Evolutionary conservation across 2,113 vertebrate species (phyloP).

Genomic region (Pteropus alecto): DNA sequence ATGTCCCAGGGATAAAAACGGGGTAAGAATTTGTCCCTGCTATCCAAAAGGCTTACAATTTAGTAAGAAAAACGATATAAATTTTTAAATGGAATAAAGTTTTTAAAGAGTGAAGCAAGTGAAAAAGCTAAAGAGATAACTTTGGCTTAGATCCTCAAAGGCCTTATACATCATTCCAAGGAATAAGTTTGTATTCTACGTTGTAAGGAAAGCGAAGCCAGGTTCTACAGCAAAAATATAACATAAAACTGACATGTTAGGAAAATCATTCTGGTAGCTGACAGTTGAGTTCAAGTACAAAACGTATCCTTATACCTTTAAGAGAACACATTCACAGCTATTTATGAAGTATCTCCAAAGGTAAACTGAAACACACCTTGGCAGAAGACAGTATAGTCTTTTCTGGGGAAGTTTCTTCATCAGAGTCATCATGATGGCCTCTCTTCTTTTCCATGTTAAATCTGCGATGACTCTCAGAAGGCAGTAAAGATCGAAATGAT

Average conservation of each 20-base stretch:
- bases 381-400: slow-evolving; percentile 78
- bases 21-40: background rate
- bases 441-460: slow-evolving; percentile 92
- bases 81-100: background rate
- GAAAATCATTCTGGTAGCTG: slow-evolving; percentile 18
- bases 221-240: background rate
- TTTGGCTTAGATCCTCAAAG: background rate
- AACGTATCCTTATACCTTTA: background rate
- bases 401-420: slow-evolving; percentile 88
- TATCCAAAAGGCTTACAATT: slow-evolving; percentile 11
- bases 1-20: background rate
- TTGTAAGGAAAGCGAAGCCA: background rate
- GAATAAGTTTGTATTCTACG: background rate
- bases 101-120: background rate
- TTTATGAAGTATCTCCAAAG: background rate
- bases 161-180: background rate
- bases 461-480: slow-evolving; percentile 95
- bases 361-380: slow-evolving; percentile 83
- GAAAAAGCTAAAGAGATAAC: background rate
- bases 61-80: background rate
- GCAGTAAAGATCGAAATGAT: slow-evolving; percentile 94
- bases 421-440: slow-evolving; percentile 88
- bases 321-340: background rate
- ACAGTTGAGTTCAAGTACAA: background rate
- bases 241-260: background rate